phyloP scores from a whole-genome alignment of 2,888 invertebrate genomes.

The Seladonia tumulorum region DNA sequence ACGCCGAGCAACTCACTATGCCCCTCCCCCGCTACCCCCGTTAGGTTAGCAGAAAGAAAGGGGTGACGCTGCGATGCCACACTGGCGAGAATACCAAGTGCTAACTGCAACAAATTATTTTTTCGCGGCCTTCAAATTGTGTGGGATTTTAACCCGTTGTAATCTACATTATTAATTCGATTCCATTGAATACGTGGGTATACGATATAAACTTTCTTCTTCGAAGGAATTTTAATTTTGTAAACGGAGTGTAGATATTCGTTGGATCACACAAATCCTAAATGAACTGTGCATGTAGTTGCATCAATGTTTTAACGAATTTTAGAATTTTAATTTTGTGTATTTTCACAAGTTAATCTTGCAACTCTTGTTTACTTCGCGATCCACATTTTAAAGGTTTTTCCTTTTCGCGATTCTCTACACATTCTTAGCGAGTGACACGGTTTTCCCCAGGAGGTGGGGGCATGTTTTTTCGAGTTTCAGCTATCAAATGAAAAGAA shows the following conservation, averaged over 20 bases:
- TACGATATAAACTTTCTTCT: no score
- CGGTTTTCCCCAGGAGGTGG: background rate
- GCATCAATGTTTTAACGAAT: background rate
- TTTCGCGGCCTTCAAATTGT: background rate
- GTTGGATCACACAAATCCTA: no score
- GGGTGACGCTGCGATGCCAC: slow-evolving; percentile 15
- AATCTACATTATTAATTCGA: no score
- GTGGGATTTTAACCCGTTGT: background rate
- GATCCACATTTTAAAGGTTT: background rate
- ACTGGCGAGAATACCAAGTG: background rate
- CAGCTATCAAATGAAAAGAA: slow-evolving; percentile 17
- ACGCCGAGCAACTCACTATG: slow-evolving; percentile 65
- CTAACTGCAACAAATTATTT: background rate
- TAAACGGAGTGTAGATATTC: no score
- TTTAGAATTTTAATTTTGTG: background rate
- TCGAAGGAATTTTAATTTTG: background rate
- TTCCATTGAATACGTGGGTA: no score
- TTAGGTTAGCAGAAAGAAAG: slow-evolving; percentile 6
- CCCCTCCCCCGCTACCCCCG: slow-evolving; percentile 21
- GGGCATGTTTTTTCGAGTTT: background rate
- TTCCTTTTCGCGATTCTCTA: background rate
- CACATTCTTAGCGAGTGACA: background rate
- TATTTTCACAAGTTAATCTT: background rate
- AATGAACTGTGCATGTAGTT: no score
- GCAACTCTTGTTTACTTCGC: background rate